Percentiles rank a stretch among this genome's conserved stretches.
phyloP scores from a whole-genome alignment of 2,113 vertebrate genomes.

The Laticauda laticaudata region DNA sequence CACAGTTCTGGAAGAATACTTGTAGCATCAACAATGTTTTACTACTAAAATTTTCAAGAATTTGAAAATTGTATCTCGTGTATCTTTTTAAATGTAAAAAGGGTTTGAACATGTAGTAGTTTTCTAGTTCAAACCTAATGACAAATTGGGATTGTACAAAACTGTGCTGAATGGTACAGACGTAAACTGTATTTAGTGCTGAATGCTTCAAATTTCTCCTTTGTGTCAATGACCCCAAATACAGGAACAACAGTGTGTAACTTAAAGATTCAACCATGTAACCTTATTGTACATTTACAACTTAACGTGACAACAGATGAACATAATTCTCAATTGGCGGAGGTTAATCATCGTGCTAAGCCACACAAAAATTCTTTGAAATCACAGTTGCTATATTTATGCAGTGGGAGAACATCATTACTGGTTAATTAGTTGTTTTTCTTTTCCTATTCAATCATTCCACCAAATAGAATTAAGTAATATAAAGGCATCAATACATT shows the following conservation, averaged over 20 bases:
- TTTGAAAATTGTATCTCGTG: no score
- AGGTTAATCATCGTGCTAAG: not conserved
- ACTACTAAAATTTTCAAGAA: not conserved
- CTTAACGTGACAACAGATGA: not conserved
- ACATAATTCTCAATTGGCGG: not conserved
- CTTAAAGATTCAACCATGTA: not conserved
- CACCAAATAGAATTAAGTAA: not conserved
- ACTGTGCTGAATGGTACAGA: not conserved
- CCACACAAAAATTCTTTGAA: not conserved
- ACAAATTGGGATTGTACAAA: not conserved
- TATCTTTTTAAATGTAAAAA: not conserved
- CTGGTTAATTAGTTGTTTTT: not conserved
- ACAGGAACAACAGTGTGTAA: not conserved
- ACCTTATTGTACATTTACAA: not conserved
- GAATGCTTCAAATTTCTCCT: not conserved
- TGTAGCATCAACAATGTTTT: not conserved
- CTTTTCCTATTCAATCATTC: not conserved
- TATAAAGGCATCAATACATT: not conserved
- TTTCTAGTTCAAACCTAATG: not conserved
- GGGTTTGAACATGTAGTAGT: not conserved
- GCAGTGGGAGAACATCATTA: not conserved
- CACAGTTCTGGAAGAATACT: not conserved
- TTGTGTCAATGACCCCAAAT: not conserved
- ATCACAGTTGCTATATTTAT: not conserved
- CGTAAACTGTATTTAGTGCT: not conserved